Evolutionary conservation across 2,797 vertebrate species (phyloP).

Genomic region (Fringilla coelebs): DNA sequence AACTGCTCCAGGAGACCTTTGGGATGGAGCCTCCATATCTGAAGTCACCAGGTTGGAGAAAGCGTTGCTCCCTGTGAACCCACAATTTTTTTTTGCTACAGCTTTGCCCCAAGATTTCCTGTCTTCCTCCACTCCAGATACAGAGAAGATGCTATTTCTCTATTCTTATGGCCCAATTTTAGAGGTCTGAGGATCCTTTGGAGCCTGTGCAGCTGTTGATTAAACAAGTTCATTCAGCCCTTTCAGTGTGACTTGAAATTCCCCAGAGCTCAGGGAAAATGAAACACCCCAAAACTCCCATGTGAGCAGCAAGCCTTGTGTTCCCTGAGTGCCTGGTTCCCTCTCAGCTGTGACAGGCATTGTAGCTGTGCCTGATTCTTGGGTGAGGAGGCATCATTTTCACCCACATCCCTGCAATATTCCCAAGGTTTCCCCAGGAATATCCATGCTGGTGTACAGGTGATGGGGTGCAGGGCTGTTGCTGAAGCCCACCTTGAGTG

Average conservation of each 20-base stretch:
- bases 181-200: neutral
- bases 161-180: neutral
- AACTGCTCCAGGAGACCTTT: neutral
- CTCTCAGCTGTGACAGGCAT: neutral
- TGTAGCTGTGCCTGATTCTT: neutral
- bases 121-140: neutral
- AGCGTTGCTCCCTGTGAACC: accelerated
- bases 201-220: neutral
- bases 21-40: neutral
- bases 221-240: neutral
- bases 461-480: neutral
- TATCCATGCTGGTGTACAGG: accelerated
- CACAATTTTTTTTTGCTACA: neutral
- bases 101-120: neutral
- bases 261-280: neutral
- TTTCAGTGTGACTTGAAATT: neutral
- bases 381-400: neutral
- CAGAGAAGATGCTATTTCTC: neutral
- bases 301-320: neutral
- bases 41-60: neutral
- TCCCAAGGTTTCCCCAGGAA: neutral
- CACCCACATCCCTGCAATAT: accelerated
- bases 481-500: neutral
- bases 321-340: accelerated
- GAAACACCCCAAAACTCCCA: neutral